Percentiles rank a stretch among this genome's conserved stretches.
phyloP scores from a whole-genome alignment of 1,140 invertebrate species.

The Liolophura sinensis region DNA sequence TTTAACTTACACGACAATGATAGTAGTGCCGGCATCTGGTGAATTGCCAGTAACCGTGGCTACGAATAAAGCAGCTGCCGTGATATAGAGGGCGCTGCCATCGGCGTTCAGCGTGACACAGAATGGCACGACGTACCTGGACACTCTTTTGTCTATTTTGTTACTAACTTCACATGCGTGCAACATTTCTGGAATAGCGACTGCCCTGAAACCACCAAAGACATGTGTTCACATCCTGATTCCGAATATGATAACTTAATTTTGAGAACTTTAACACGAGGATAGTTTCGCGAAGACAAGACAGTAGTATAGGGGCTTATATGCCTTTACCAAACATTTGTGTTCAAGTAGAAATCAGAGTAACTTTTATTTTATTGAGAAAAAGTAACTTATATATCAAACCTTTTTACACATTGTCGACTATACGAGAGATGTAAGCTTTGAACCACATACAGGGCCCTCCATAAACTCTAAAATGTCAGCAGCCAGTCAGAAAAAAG shows the following conservation, averaged over 20 bases:
- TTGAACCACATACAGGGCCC: too few species aligned
- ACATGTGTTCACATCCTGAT: background rate
- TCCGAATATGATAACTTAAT: background rate
- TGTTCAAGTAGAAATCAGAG: too few species aligned
- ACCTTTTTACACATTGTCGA: too few species aligned
- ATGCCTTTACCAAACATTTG: too few species aligned
- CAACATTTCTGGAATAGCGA: slow-evolving; percentile 52
- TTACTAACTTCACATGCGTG: slow-evolving; percentile 33
- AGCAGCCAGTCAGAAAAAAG: too few species aligned
- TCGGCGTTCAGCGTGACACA: slow-evolving; percentile 94
- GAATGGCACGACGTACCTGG: slow-evolving; percentile 83
- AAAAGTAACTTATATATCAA: too few species aligned
- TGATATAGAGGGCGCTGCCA: slow-evolving; percentile 89
- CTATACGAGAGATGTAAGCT: too few species aligned
- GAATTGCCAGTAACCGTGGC: slow-evolving; percentile 86
- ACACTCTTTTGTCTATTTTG: slow-evolving; percentile 36
- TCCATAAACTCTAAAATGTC: too few species aligned
- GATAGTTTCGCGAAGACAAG: too few species aligned
- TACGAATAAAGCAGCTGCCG: slow-evolving; percentile 87
- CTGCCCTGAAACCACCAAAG: slow-evolving; percentile 30
- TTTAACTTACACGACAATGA: slow-evolving; percentile 66
- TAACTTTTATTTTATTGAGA: too few species aligned
- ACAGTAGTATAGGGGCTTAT: too few species aligned
- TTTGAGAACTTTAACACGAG: too few species aligned
- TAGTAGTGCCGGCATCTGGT: slow-evolving; percentile 64